phyloP scores from a whole-genome alignment of 2,113 vertebrate genomes.

The Burhinus bistriatus region DNA sequence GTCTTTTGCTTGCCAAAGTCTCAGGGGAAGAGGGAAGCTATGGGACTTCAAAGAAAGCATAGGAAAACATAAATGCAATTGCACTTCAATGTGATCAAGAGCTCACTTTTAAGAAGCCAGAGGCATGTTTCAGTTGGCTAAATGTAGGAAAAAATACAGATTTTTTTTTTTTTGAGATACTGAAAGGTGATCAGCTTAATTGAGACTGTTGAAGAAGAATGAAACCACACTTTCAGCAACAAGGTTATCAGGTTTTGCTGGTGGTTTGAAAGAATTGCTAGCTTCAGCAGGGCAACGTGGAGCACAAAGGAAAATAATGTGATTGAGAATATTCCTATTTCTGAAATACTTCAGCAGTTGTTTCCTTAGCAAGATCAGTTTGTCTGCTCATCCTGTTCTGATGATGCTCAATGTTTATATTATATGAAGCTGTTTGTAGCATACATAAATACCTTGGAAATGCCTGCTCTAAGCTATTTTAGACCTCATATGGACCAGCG shows the following conservation, averaged over 20 bases:
- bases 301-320: neutral
- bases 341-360: neutral
- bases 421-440: neutral
- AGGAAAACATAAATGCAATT: neutral
- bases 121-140: neutral
- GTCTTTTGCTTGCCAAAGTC: neutral
- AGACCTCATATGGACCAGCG: neutral
- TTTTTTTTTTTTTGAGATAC: neutral
- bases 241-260: neutral
- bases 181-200: neutral
- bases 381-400: neutral
- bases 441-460: neutral
- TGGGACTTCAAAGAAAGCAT: neutral
- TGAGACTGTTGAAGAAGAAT: neutral
- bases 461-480: neutral
- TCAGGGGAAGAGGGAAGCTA: neutral
- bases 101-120: neutral
- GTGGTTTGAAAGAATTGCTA: neutral
- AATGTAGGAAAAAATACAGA: neutral
- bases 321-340: neutral
- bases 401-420: neutral
- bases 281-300: neutral
- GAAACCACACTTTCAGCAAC: neutral
- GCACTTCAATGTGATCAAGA: neutral
- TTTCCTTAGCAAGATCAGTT: neutral